Evolutionary conservation across 2,888 invertebrate genomes (phyloP), one percentile per base, ranked within the genome.

Genomic region (Leptinotarsa peninsularis): DNA sequence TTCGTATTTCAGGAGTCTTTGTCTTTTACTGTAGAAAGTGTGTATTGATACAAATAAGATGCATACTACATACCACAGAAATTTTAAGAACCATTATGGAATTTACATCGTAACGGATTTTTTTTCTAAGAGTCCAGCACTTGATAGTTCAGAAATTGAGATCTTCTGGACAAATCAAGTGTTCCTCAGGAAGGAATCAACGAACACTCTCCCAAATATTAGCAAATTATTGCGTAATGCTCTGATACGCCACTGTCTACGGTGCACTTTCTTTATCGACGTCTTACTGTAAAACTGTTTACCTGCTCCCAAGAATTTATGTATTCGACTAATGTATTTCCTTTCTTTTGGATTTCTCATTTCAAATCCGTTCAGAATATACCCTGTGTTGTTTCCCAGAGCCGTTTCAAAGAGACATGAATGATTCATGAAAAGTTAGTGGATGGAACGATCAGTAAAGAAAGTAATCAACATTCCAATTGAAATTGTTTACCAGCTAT

Each of bases 251-350:
- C 18, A 18, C 21, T 18, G 56, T 56, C 72, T 75, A 70, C 67
- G 50, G 67, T 75, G 50, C 15, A 33, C 27, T 33, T 63, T 27
- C 27, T 63, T 17, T 74, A 54, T 74, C 70, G 69, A 58, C 60
- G 71, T 76, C 72, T 72, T 78, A 78, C 74, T 78, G 73, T 74
- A 76, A 74, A 78, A 71, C 66, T 76, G 75, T 76, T 74, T 78
- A 76, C 76, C 76, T 67, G 66, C 66, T 71, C 68, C 23, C 66
- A 54, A 74, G 18, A 73, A 74, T 76, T 78, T 76, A 72, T 72
- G 67, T 73, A 76, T 66, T 72, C 27, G 70, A 71, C 71, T 77
- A 73, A 77, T 77, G 77, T 75, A 67, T 81, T 80, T 63, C 33
- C 17, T 33, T 63, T 60, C 33, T 63, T 33, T 27, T n/a, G 27